Percentiles rank a stretch among this genome's conserved stretches.
Evolutionary conservation across 1,140 invertebrate species (phyloP).

Genomic region (Parasteatoda tepidariorum): DNA sequence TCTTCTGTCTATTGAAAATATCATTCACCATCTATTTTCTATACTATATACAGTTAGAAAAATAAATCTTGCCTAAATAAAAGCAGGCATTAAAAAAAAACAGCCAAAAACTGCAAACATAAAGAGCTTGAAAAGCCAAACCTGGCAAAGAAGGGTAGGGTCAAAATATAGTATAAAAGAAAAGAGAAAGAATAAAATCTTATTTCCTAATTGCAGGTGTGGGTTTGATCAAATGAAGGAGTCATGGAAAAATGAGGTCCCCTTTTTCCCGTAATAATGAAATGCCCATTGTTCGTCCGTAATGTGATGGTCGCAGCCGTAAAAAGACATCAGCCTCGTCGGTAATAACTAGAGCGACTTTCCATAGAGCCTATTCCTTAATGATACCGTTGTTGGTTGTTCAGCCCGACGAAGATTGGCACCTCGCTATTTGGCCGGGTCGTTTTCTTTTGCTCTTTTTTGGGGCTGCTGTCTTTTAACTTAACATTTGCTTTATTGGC

Average conservation of each 20-base stretch:
- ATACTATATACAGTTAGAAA: background rate
- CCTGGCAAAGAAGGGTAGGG: slow-evolving; percentile 27
- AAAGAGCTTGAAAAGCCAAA: slow-evolving; percentile 18
- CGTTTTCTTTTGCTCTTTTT: background rate
- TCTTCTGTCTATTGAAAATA: background rate
- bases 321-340: slow-evolving; percentile 48
- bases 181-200: background rate
- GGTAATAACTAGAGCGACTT: slow-evolving; percentile 21
- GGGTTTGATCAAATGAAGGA: background rate
- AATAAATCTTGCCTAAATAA: background rate
- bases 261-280: slow-evolving; percentile 27
- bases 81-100: background rate
- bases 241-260: slow-evolving; percentile 31
- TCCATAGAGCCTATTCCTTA: background rate
- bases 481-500: background rate
- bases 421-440: background rate
- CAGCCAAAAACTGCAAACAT: background rate
- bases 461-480: background rate
- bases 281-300: slow-evolving; percentile 47
- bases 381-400: slow-evolving; percentile 37
- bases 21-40: background rate
- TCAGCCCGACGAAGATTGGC: slow-evolving; percentile 28
- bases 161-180: background rate
- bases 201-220: slow-evolving; percentile 31
- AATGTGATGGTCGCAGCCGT: slow-evolving; percentile 46